phyloP scores from a whole-genome alignment of 2,797 vertebrate genomes.

The Cirrhinus molitorella region DNA sequence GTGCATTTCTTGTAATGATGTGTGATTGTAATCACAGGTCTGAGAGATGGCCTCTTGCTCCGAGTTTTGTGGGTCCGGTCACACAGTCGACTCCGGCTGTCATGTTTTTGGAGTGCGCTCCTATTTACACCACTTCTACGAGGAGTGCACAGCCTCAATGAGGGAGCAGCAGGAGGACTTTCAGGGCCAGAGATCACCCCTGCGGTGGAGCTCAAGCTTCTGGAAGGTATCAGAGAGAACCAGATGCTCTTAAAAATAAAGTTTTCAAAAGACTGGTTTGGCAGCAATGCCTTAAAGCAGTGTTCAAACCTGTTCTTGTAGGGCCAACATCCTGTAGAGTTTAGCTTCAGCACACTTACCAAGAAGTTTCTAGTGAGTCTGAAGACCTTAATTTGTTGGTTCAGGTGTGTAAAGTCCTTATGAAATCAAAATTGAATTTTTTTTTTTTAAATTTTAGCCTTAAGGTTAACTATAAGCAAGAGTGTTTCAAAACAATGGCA shows the following conservation, averaged over 20 bases:
- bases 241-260: neutral
- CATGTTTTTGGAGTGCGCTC: constrained; percentile 95
- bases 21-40: constrained; percentile 68
- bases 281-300: neutral
- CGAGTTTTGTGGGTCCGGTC: constrained; percentile 80
- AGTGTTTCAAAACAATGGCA: no score
- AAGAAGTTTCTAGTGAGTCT: neutral
- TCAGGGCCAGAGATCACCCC: constrained; percentile 88
- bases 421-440: no score
- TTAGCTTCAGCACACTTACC: neutral
- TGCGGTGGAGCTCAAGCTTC: constrained; percentile 87
- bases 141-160: constrained; percentile 93
- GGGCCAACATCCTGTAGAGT: neutral
- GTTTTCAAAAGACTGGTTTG: neutral
- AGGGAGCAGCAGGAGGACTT: constrained; percentile 89
- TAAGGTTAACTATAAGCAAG: no score
- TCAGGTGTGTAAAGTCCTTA: neutral
- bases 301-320: neutral
- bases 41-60: constrained; percentile 87
- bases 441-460: no score
- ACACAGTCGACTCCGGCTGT: constrained; percentile 76
- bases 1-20: neutral
- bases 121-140: constrained; percentile 98
- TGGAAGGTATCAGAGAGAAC: constrained; percentile 86
- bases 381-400: neutral